Percentiles rank a stretch among this genome's conserved stretches.
Conservation (phyloP, 2,113 vertebrate genomes). For the Pithys albifrons region DNA sequence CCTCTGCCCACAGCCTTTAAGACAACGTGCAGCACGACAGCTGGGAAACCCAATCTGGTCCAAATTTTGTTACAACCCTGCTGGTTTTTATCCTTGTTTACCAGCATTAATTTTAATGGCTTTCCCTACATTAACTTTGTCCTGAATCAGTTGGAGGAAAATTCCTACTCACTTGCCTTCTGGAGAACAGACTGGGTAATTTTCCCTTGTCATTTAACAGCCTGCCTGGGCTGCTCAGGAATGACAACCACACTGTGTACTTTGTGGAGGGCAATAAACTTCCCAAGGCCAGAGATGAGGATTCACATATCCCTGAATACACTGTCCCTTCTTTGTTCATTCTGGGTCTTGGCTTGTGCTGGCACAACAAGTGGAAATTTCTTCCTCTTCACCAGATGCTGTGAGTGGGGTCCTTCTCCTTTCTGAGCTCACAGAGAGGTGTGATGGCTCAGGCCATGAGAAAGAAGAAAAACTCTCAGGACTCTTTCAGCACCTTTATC, state of each 20-base stretch:
- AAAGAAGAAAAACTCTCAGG: neutral
- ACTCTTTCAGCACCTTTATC: neutral
- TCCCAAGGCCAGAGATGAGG: neutral
- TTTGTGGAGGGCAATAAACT: constrained; percentile 16
- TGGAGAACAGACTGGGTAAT: constrained; percentile 55
- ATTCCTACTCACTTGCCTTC: constrained; percentile 53
- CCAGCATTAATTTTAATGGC: constrained; percentile 66
- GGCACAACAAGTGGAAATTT: neutral
- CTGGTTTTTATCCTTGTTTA: constrained; percentile 65
- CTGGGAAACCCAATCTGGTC: constrained; percentile 46
- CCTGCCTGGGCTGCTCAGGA: neutral
- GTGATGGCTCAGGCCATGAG: neutral
- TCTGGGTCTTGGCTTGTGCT: neutral
- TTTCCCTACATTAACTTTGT: constrained; percentile 52
- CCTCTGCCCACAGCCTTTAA: neutral
- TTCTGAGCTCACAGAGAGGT: neutral
- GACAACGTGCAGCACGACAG: neutral
- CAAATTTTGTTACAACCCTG: constrained; percentile 35
- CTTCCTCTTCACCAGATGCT: neutral
- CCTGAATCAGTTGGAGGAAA: constrained; percentile 33
- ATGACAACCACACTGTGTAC: neutral
- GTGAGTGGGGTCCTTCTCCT: neutral
- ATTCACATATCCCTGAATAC: neutral
- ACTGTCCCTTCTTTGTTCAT: neutral
- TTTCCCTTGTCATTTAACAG: constrained; percentile 17